Conservation (phyloP, 2,888 invertebrate genomes). For the Drosophila mercatorum region DNA sequence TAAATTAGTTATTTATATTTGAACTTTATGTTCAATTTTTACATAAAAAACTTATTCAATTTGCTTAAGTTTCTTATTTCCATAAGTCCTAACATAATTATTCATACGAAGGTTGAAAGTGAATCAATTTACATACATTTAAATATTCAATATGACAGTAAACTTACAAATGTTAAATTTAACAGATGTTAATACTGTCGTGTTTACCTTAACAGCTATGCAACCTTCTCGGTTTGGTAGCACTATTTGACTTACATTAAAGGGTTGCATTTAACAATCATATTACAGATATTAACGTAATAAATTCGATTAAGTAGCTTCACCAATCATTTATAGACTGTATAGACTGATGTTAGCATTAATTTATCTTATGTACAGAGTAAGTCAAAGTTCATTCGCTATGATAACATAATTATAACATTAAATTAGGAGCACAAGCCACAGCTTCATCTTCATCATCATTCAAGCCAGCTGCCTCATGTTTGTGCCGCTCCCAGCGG, state of each 20-base stretch:
- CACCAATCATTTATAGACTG: too few relatives aligned
- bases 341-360: too few relatives aligned
- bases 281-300: too few relatives aligned
- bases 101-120: not conserved
- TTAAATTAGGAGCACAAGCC: conserved; percentile 5
- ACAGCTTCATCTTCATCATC: conserved; percentile 33
- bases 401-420: not conserved
- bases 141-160: not conserved
- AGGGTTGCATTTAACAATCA: too few relatives aligned
- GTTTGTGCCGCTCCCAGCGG: not conserved
- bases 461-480: not conserved
- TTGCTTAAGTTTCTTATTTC: too few relatives aligned
- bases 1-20: too few relatives aligned
- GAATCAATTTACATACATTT: not conserved
- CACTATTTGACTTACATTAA: too few relatives aligned
- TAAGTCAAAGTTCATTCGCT: not conserved
- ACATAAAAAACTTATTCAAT: too few relatives aligned
- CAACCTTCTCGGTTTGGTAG: too few relatives aligned
- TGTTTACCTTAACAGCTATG: not conserved
- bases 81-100: not conserved
- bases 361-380: not conserved
- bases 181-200: not conserved
- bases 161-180: not conserved
- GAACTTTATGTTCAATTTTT: too few relatives aligned
- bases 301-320: too few relatives aligned